Evolutionary conservation across 2,113 vertebrate genomes (phyloP).

Genomic region (Struthio camelus): DNA sequence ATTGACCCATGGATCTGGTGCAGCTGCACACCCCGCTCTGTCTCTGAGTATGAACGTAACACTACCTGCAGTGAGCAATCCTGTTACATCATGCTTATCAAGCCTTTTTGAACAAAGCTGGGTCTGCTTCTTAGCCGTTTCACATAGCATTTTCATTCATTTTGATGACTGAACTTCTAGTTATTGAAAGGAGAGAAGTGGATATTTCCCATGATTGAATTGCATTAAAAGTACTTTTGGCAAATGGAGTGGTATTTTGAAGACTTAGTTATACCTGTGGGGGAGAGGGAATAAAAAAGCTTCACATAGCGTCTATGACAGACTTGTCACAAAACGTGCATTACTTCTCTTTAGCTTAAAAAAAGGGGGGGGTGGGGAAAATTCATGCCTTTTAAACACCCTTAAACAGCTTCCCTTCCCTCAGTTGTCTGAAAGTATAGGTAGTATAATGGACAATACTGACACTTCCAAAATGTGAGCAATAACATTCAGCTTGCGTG

Average conservation of each 20-base stretch:
- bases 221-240: background rate
- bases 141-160: background rate
- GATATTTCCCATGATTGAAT: background rate
- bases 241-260: background rate
- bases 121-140: background rate
- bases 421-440: background rate
- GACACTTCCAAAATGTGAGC: accelerated
- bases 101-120: background rate
- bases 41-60: background rate
- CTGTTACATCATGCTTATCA: background rate
- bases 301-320: background rate
- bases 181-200: background rate
- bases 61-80: background rate
- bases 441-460: background rate
- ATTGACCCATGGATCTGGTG: background rate
- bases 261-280: background rate
- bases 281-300: background rate
- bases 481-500: background rate
- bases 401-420: background rate
- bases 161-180: background rate
- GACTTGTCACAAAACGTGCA: background rate
- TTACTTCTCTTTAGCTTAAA: background rate
- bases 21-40: background rate
- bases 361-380: no score
- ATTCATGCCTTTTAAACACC: background rate